Base-by-base conservation (phyloP, 2,888 invertebrate genomes). In the Nasonovia ribisnigri region DNA sequence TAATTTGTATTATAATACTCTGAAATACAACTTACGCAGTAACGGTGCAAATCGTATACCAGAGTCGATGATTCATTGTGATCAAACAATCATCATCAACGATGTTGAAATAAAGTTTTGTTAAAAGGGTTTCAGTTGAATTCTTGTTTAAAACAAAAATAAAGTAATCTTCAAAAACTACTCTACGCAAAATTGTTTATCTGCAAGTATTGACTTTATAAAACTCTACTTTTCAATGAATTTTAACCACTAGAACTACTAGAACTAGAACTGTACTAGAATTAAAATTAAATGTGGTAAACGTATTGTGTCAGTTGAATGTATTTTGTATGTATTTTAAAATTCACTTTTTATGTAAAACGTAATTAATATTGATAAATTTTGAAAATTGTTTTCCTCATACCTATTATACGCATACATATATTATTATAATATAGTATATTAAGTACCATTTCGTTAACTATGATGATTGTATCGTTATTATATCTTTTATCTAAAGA, bases 401-500 rank as follows among this genome's bases (percentile, higher is more conserved):
- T 77, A 77, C 77, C 36, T 77, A 77, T 20, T 77, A 16, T n/a
- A 67, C 36, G 2, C 36, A 77, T 77, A 36, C 36, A 36, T 77
- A 77, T 77, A 77, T 77, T 36, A 77, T 77, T 42, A 4, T 84
- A 51, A 4, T 84, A 51, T 91, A 54, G 84, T 43, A n/a, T 42
- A 88, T 24, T 46, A 24, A 77, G 42, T 88, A 92, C 42, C 51
- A n/a, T 77, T 88, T 54, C n/a, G 3, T 77, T 77, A 54, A 87
- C 48, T 67, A 36, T 42, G 24, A 77, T 88, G 92, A 92, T 92
- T 88, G 92, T 88, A 92, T 88, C 51, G 77, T 88, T 92, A 36
- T 77, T 24, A 26, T 92, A 91, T 43, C n/a, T 92, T 84, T 87
- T 87, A 16, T 86, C 24, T 60, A 46, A 36, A 51, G 24, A 90